Base-by-base conservation (phyloP, 2,888 invertebrate genomes). In the Acheta domesticus region DNA sequence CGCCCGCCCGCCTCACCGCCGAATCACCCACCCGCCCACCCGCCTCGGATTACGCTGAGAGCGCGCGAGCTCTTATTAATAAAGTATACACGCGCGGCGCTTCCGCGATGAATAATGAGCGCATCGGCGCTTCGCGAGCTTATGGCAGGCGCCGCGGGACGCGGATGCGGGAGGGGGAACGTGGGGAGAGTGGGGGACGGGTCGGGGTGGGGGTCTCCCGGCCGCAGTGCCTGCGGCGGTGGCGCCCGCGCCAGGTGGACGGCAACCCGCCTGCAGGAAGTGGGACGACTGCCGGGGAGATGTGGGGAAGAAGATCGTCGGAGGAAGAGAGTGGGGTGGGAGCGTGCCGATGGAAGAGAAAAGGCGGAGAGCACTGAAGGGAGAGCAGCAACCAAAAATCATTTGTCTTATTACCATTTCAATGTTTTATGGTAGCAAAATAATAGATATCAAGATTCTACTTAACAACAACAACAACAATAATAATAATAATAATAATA, bases 281-380 rank as follows among this genome's bases (percentile, higher is more conserved):
- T 0, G 93, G 93, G 1, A 93, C 93, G 2, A 93, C 94, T 0
- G 94, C 93, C 85, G 88, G 91, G 83, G 94, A n/a, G 94, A 87
- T 93, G 92, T 74, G 90, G 91, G 23, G 90, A 91, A 36, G 36
- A 8, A 36, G 2, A 36, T 4, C 0, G 36, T 36, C 2, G 8
- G 36, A 36, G 8, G 36, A 5, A 36, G 36, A 36, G 36, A 36
- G 36, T 4, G 36, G 5, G 36, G 36, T n/a, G 4, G 5, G 36
- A 8, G 36, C 36, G 36, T 36, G 36, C 36, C 36, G 0, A 36
- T 36, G 36, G 5, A 36, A 36, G 36, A 4, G 36, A 4, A 1
- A 36, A 36, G 36, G 36, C 36, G 36, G 5, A 23, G 23, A 23
- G 23, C 23, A 3, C 23, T 3, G 23, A 3, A 23, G 23, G 23